Evolutionary conservation across 2,113 vertebrate genomes (phyloP).

Genomic region (Percina caprodes): DNA sequence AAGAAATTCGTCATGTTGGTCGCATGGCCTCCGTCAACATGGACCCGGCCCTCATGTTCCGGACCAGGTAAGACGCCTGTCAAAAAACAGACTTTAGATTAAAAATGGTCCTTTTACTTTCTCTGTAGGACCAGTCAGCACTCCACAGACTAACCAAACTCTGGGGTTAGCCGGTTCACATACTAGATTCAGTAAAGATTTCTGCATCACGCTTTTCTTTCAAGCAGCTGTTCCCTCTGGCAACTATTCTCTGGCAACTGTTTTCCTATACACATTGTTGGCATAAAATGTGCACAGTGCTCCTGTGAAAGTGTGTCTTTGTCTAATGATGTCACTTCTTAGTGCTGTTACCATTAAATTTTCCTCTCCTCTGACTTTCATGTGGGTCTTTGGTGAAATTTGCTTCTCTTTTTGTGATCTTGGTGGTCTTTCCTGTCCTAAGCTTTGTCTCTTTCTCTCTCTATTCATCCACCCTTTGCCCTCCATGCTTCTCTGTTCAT

Average conservation of each 20-base stretch:
- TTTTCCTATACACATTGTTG: conserved; percentile 56
- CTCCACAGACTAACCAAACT: conserved; percentile 49
- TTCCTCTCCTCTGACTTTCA: conserved; percentile 75
- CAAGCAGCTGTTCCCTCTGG: conserved; percentile 66
- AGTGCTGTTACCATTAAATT: conserved; percentile 62
- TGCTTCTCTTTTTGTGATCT: conserved; percentile 84
- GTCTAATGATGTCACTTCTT: conserved; percentile 65
- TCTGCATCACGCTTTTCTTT: conserved; percentile 65
- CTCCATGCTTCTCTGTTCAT: conserved; percentile 92
- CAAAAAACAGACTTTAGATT: neutral
- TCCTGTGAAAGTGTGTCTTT: conserved; percentile 67
- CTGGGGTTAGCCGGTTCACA: conserved; percentile 56
- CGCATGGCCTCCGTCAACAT: conserved; percentile 98
- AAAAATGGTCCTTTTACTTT: neutral
- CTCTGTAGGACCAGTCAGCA: conserved; percentile 35
- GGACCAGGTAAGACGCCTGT: conserved; percentile 87
- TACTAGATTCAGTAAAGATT: conserved; percentile 36
- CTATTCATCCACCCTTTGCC: conserved; percentile 88
- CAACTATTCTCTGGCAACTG: conserved; percentile 57
- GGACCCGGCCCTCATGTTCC: conserved; percentile 98
- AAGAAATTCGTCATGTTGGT: conserved; percentile 97
- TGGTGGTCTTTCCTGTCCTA: conserved; percentile 91
- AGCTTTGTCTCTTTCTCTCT: conserved; percentile 92
- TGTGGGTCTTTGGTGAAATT: conserved; percentile 83
- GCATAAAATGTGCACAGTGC: conserved; percentile 54